phyloP scores from a whole-genome alignment of 1,140 invertebrate species.

The Elymnias hypermnestra region DNA sequence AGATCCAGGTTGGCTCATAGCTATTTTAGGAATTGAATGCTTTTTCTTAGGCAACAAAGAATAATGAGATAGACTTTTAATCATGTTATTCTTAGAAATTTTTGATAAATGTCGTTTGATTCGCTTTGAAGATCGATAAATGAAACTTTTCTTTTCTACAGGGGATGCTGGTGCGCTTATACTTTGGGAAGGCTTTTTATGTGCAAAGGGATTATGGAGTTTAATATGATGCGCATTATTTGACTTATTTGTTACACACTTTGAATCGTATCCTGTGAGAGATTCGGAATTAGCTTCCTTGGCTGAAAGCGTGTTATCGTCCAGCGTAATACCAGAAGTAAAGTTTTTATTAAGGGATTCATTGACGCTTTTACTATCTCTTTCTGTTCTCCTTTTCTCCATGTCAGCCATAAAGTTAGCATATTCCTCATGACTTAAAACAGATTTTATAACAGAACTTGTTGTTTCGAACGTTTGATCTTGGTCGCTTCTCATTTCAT shows the following conservation, averaged over 20 bases:
- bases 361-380: constrained; percentile 8
- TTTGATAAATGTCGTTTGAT: constrained; percentile 60
- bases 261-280: constrained; percentile 22
- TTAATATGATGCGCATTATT: constrained; percentile 42
- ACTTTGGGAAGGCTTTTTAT: constrained; percentile 56
- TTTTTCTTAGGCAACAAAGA: constrained; percentile 61
- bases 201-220: constrained; percentile 58
- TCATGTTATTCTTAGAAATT: constrained; percentile 63
- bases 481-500: constrained; percentile 51
- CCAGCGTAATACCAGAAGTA: not conserved
- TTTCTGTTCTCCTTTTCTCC: constrained; percentile 50
- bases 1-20: constrained; percentile 54
- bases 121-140: constrained; percentile 62
- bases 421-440: constrained; percentile 59
- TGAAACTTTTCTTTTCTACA: constrained; percentile 55
- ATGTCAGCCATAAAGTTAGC: constrained; percentile 54
- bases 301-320: not conserved
- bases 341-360: not conserved
- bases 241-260: constrained; percentile 45
- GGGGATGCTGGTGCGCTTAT: constrained; percentile 63
- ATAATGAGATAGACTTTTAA: constrained; percentile 67
- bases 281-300: too few relatives aligned
- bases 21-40: constrained; percentile 34
- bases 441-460: constrained; percentile 75
- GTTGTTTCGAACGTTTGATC: constrained; percentile 70